phyloP scores from a whole-genome alignment of 2,113 vertebrate species.

The Varanus salvator region DNA sequence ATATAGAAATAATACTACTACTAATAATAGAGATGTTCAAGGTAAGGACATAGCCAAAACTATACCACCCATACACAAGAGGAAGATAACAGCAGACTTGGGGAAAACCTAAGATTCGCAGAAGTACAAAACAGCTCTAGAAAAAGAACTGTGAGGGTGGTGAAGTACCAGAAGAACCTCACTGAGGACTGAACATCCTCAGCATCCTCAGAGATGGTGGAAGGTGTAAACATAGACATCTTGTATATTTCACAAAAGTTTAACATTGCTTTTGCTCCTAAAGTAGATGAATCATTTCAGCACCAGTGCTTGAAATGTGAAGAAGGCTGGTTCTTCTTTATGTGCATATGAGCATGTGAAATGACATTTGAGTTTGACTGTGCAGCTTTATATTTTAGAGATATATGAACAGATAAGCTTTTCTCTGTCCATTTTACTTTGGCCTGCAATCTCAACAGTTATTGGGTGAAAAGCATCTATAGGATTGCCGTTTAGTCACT shows the following conservation, averaged over 20 bases:
- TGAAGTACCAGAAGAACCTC: too few relatives aligned
- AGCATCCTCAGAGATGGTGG: too few relatives aligned
- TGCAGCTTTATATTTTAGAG: conserved; percentile 25
- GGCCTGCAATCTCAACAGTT: conserved; percentile 43
- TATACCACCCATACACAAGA: too few relatives aligned
- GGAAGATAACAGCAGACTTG: too few relatives aligned
- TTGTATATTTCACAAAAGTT: neutral
- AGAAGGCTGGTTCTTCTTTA: neutral
- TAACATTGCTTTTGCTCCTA: neutral
- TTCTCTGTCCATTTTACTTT: conserved; percentile 30
- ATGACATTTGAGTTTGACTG: conserved; percentile 1
- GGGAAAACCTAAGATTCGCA: too few relatives aligned
- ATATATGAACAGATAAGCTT: conserved; percentile 10
- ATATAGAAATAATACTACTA: too few relatives aligned
- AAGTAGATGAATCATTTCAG: conserved; percentile 1
- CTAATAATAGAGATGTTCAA: too few relatives aligned
- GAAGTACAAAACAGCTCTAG: too few relatives aligned
- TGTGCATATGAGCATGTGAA: neutral
- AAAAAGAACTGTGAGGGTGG: too few relatives aligned
- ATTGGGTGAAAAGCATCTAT: conserved; percentile 49
- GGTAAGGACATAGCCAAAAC: too few relatives aligned
- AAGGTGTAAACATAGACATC: neutral
- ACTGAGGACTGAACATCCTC: too few relatives aligned
- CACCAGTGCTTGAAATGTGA: conserved; percentile 4
- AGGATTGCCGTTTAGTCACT: conserved; percentile 40